A percentile compares a stretch with the other conserved stretches of the same genome.
These are phyloP conservation scores for Prunella himalayana DNA, from an alignment of 2,113 vertebrate species.

Conservation along the genomic window DNA sequence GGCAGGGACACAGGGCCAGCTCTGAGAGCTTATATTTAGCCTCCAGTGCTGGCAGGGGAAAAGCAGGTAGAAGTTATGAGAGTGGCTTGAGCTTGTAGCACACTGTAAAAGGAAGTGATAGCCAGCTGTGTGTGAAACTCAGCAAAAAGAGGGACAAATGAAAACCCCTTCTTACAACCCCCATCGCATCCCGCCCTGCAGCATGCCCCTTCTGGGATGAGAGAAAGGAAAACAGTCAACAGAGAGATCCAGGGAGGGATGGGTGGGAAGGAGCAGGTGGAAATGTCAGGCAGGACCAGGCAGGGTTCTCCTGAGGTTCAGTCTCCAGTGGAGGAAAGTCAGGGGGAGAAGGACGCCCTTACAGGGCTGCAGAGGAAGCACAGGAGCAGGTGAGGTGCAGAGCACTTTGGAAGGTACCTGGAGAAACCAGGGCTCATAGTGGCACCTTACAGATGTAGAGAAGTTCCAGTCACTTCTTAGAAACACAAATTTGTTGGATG, in stretches of 20 bases:
- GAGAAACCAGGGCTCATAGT: not conserved
- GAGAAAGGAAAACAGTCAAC: not conserved
- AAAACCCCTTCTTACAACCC: not conserved
- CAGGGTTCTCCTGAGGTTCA: not conserved
- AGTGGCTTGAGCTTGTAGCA: not conserved
- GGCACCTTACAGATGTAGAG: not conserved
- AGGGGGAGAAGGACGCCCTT: not conserved
- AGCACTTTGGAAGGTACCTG: not conserved
- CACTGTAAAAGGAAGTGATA: not conserved
- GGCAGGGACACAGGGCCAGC: not conserved
- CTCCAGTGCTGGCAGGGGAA: not conserved
- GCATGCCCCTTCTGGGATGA: not conserved
- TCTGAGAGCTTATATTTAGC: conserved; percentile 51
- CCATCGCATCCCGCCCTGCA: fast-evolving
- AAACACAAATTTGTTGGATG: not conserved
- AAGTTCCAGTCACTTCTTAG: fast-evolving
- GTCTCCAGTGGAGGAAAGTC: not conserved
- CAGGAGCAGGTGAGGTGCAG: not conserved
- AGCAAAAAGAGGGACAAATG: not conserved
- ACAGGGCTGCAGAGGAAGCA: not conserved
- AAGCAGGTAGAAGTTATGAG: not conserved
- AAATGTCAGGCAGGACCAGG: not conserved
- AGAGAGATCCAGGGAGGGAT: not conserved
- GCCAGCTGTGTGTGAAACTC: not conserved
- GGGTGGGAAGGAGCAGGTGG: not conserved